phyloP scores from a whole-genome alignment of 30 jellyfish, hydroid and myxozoan species.

The Pelagia noctiluca region DNA sequence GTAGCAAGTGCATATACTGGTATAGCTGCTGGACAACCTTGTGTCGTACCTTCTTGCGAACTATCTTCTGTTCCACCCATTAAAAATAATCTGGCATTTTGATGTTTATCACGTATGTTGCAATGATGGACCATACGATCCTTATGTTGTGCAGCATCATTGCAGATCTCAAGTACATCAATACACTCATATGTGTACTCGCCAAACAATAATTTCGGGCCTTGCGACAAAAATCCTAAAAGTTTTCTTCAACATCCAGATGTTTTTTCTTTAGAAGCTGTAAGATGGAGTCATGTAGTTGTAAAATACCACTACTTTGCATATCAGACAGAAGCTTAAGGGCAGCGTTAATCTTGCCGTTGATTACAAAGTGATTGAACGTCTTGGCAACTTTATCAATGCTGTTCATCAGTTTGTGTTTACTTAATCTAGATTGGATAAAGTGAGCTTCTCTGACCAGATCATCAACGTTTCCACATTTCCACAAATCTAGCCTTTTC shows the following conservation, averaged over 20 bases:
- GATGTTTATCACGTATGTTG: not conserved
- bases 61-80: constrained; percentile 1
- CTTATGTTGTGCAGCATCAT: constrained; percentile 5
- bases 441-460: constrained; percentile 1
- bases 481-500: constrained; percentile 5
- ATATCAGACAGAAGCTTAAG: constrained; percentile 1
- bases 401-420: constrained; percentile 1
- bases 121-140: not conserved
- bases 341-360: constrained; percentile 6
- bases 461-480: not conserved
- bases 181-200: constrained; percentile 3
- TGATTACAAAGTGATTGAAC: not conserved
- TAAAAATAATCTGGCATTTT: not conserved
- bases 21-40: not conserved
- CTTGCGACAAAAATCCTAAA: not conserved
- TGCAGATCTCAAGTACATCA: not conserved
- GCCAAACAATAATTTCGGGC: not conserved
- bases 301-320: constrained; percentile 1
- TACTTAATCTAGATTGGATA: not conserved
- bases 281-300: not conserved
- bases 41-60: constrained; percentile 8
- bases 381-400: not conserved
- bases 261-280: not conserved
- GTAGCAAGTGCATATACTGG: constrained; percentile 6
- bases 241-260: not conserved